Evolutionary conservation across 2,888 invertebrate species (phyloP).

Genomic region (Aproaerema taeniolella): DNA sequence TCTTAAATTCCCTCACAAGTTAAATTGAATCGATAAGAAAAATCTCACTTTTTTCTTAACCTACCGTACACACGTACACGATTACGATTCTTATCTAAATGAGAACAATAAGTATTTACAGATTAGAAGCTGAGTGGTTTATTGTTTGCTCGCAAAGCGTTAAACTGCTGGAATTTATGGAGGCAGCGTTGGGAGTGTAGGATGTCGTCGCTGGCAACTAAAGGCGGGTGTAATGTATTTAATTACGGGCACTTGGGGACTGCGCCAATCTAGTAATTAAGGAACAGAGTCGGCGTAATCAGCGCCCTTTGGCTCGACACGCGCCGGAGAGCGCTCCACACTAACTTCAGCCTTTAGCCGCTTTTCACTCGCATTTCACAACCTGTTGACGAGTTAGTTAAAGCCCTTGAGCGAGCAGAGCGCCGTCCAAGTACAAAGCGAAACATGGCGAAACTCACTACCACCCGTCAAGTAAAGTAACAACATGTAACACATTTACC

Average conservation of each 20-base stretch:
- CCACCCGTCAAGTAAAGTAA: conserved; percentile 23
- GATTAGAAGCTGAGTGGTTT: no score
- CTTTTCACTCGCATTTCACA: conserved; percentile 66
- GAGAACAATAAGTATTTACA: no score
- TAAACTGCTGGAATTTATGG: conserved; percentile 10
- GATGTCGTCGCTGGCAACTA: conserved; percentile 27
- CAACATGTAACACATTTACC: conserved; percentile 14
- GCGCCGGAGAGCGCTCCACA: conserved; percentile 52
- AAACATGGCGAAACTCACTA: conserved; percentile 45
- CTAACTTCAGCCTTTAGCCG: conserved; percentile 40
- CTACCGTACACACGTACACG: no score
- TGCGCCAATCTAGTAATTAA: conserved; percentile 71
- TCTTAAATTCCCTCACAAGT: conserved; percentile 14
- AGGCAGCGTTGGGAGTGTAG: no score
- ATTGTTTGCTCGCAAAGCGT: conserved; percentile 7
- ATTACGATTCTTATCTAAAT: no score
- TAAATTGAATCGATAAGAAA: conserved; percentile 16
- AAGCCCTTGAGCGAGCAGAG: conserved; percentile 49
- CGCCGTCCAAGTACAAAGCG: conserved; percentile 49
- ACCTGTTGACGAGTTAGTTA: conserved; percentile 71
- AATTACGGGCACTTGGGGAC: conserved; percentile 65
- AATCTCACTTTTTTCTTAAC: no score
- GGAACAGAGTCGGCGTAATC: conserved; percentile 64
- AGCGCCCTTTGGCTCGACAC: conserved; percentile 64
- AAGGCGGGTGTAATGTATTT: conserved; percentile 62